Conservation (phyloP, 2,888 invertebrate genomes). For the Schrankia costaestrigalis region DNA sequence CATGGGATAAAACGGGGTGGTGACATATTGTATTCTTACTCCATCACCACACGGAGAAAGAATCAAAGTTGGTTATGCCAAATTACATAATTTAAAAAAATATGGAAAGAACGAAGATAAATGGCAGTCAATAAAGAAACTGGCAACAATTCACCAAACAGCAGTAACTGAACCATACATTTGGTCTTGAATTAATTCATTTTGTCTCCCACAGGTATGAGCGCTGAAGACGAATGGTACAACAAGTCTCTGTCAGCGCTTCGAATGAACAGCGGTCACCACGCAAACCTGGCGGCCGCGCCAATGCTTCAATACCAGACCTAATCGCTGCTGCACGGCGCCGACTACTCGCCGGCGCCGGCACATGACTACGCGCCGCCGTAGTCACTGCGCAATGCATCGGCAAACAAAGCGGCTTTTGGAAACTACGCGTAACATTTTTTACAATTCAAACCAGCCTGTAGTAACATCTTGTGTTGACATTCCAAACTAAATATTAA, state of each 20-base stretch:
- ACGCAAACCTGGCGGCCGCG: conserved; percentile 96
- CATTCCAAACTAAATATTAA: no score
- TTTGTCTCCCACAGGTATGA: conserved; percentile 89
- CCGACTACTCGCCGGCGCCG: conserved; percentile 75
- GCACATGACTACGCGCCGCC: conserved; percentile 74
- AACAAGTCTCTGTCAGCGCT: conserved; percentile 98
- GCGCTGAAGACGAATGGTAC: conserved; percentile 98
- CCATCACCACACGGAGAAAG: no score
- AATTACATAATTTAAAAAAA: no score
- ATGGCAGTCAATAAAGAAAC: no score
- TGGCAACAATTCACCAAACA: no score
- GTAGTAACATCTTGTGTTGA: no score
- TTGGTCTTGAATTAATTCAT: conserved; percentile 1
- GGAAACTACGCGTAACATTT: conserved; percentile 17
- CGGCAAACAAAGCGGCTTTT: conserved; percentile 17
- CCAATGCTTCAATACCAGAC: conserved; percentile 99
- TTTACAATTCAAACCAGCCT: no score
- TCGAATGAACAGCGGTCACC: conserved; percentile 97
- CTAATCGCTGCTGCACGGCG: conserved; percentile 86
- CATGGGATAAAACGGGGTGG: no score
- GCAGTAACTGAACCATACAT: no score
- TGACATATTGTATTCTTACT: no score
- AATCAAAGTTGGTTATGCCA: no score
- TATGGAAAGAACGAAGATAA: no score
- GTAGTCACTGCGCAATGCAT: conserved; percentile 39